Evolutionary conservation across 2,797 vertebrate genomes (phyloP), one percentile per base, ranked within the genome.

Genomic region (Chlorospingus flavigularis): DNA sequence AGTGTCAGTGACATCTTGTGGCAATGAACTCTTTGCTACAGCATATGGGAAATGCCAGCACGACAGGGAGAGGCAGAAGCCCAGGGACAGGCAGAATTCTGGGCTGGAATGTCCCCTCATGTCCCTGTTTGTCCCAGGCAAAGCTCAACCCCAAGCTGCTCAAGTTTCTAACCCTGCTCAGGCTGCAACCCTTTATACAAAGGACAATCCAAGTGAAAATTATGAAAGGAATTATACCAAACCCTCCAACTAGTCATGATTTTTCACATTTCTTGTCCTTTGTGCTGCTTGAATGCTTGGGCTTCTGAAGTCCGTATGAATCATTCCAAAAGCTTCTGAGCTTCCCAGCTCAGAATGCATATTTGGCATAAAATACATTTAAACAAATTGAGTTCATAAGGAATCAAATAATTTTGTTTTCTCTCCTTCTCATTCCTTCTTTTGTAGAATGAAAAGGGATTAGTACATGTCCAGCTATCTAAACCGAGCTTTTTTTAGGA

Each of bases 1-100:
- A 19, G 88, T 94, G 95, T 96, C 96, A 92, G 96, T 96, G 95
- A 96, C 96, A 96, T 94, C 95, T 96, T 94, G 95, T 96, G 95
- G 96, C 92, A 96, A 55, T 31, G 89, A 96, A 82, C 92, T 82
- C 91, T 91, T 70, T 48, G 91, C 84, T 92, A 63, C 92, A 95
- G 84, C 81, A 45, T 23, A 79, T 33, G 88, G 88, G 5, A 58
- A 90, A 62, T 0, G 17, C n/a, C 13, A 39, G 77, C 51, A 30
- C 0, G 24, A 65, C 26, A 39, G 71, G 67, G 26, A 33, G 30
- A 89, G 81, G 60, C 65, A 73, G 80, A 53, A 76, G 65, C 65
- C 40, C 48, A 42, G 42, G 60, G 55, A 68, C 17, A 62, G 53
- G 63, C 79, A 88, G 57, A 10, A 58, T 45, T 25, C 37, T 12